Evolutionary conservation across 2,113 vertebrate species (phyloP).

Genomic region (Stegastes partitus): DNA sequence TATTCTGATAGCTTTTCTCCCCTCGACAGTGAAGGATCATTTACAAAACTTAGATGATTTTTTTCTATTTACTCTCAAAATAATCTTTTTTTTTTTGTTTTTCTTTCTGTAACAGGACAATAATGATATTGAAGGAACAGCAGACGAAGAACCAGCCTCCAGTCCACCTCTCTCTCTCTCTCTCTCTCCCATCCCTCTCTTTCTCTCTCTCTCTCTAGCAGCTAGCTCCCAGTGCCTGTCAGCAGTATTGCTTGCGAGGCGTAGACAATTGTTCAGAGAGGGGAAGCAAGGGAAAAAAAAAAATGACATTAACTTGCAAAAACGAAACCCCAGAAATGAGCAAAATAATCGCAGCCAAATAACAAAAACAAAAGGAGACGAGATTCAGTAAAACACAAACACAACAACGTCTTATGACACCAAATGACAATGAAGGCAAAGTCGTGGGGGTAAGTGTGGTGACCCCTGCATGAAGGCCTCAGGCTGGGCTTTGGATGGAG

Average conservation of each 20-base stretch:
- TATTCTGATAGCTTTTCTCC: constrained; percentile 80
- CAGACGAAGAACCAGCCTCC: constrained; percentile 88
- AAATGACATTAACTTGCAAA: constrained; percentile 38
- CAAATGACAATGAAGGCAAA: constrained; percentile 55
- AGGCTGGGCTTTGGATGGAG: constrained; percentile 71
- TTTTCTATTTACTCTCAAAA: constrained; percentile 84
- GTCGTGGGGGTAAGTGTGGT: constrained; percentile 46
- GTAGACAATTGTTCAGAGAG: constrained; percentile 83
- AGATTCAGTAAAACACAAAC: constrained; percentile 27
- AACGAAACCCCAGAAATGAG: constrained; percentile 4
- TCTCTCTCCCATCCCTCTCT: constrained; percentile 36
- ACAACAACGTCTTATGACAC: constrained; percentile 54
- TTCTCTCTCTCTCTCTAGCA: constrained; percentile 82
- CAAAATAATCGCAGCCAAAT: constrained; percentile 54
- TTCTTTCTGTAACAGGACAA: constrained; percentile 84
- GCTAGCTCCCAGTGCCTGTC: constrained; percentile 85
- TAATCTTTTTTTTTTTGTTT: constrained; percentile 78
- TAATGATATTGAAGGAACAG: constrained; percentile 84
- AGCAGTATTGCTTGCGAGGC: constrained; percentile 85
- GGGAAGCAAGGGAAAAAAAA: constrained; percentile 59
- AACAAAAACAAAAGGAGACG: constrained; percentile 33
- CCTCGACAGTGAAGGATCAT: constrained; percentile 80
- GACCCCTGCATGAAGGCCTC: constrained; percentile 74
- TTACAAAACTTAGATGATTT: constrained; percentile 88
- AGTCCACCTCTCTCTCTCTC: constrained; percentile 79